Conservation (phyloP, 2,797 vertebrate genomes). For the Margarornis squamiger region DNA sequence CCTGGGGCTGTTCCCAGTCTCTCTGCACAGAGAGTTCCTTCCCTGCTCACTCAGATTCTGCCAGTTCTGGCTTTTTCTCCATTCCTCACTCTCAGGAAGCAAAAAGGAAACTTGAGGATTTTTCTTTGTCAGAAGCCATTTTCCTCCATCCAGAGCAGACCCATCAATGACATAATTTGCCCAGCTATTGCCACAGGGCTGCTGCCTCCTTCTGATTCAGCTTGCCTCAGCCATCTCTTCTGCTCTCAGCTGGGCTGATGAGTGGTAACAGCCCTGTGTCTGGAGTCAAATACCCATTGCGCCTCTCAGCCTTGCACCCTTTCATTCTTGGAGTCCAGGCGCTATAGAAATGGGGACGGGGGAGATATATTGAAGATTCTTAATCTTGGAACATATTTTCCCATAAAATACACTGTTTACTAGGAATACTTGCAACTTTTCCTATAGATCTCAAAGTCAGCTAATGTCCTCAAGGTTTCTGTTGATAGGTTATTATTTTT, state of each 20-base stretch:
- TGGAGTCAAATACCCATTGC: not conserved
- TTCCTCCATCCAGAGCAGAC: not conserved
- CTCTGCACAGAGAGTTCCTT: not conserved
- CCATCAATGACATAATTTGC: not conserved
- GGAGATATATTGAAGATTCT: not conserved
- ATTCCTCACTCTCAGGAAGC: not conserved
- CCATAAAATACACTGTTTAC: not conserved
- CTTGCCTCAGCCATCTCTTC: not conserved
- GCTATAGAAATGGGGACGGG: not conserved
- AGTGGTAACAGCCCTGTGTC: not conserved
- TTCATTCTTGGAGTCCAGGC: not conserved
- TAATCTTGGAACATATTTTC: not conserved
- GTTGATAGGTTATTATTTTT: not conserved
- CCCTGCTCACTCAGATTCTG: accelerated
- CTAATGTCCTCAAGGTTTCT: not conserved
- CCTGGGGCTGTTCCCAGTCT: not conserved
- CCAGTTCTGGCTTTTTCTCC: not conserved
- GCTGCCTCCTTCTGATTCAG: not conserved
- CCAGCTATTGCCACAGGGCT: not conserved
- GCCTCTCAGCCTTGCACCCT: not conserved
- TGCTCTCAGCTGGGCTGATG: not conserved
- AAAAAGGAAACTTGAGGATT: not conserved
- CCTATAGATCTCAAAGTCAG: not conserved
- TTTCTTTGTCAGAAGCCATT: not conserved
- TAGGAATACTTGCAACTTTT: not conserved